Percentiles rank a stretch among this genome's conserved stretches.
Evolutionary conservation across 2,888 invertebrate genomes (phyloP).

Genomic region (Eristalinus sepulchralis): DNA sequence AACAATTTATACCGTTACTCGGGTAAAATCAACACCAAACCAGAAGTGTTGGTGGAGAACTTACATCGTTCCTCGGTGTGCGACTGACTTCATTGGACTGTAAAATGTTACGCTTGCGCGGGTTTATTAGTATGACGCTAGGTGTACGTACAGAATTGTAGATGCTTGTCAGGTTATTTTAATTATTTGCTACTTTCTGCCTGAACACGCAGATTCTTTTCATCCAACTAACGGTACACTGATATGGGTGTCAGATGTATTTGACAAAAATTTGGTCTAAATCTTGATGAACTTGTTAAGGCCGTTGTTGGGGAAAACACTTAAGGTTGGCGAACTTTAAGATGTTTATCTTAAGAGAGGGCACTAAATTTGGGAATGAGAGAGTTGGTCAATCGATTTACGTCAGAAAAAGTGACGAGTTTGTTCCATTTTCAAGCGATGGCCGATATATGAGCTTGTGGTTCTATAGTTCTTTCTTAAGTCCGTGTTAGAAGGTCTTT

Average conservation of each 20-base stretch:
- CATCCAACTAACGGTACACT: background rate
- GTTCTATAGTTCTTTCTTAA: too few species aligned
- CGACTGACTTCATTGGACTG: slow-evolving; percentile 3
- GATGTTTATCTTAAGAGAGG: too few species aligned
- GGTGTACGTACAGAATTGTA: slow-evolving; percentile 28
- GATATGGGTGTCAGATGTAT: background rate
- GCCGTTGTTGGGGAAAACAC: too few species aligned
- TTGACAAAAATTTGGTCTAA: background rate
- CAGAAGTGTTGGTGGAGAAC: slow-evolving; percentile 20
- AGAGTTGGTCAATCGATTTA: background rate
- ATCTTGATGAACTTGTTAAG: background rate
- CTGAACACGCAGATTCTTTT: background rate
- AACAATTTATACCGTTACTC: slow-evolving; percentile 67
- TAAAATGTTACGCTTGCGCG: slow-evolving; percentile 22
- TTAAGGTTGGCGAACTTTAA: too few species aligned
- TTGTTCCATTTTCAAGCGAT: too few species aligned
- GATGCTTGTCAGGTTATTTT: slow-evolving; percentile 43
- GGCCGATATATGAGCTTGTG: too few species aligned
- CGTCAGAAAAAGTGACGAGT: too few species aligned
- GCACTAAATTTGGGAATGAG: too few species aligned
- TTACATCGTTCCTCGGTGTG: slow-evolving; percentile 26
- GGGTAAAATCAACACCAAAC: slow-evolving; percentile 42
- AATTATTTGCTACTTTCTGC: slow-evolving; percentile 13
- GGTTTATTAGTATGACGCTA: slow-evolving; percentile 41
- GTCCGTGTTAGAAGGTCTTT: too few species aligned